A percentile compares a stretch with the other conserved stretches of the same genome.
Conservation (phyloP, 2,888 invertebrate species). For the Andrena marginata region DNA sequence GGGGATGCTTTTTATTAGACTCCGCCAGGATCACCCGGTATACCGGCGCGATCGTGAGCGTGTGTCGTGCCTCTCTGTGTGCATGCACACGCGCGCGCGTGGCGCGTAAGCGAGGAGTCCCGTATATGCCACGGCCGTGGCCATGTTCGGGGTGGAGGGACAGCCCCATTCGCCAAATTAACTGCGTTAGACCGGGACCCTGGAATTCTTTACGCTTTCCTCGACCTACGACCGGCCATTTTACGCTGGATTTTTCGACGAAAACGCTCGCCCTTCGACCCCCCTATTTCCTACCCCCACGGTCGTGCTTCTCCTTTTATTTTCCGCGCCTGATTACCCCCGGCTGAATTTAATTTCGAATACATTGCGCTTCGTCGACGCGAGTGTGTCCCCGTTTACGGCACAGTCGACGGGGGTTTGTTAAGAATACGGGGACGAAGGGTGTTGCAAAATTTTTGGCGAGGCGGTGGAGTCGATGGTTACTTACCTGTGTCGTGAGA, state of each 20-base stretch:
- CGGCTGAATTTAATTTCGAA: conserved; percentile 15
- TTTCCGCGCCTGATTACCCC: conserved; percentile 41
- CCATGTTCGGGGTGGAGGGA: conserved; percentile 80
- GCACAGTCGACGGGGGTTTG: too few species aligned
- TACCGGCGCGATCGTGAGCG: conserved; percentile 30
- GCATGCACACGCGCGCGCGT: conserved; percentile 27
- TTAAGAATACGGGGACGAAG: too few species aligned
- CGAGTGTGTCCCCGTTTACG: too few species aligned
- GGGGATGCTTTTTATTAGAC: conserved; percentile 85
- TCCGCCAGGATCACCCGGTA: conserved; percentile 80
- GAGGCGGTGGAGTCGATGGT: too few species aligned
- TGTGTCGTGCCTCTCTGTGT: background rate
- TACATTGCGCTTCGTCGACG: background rate
- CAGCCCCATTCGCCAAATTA: conserved; percentile 84
- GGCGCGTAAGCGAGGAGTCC: conserved; percentile 41
- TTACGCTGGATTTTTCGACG: conserved; percentile 78
- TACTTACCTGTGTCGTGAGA: too few species aligned
- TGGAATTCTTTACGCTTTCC: conserved; percentile 81
- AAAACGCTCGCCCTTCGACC: conserved; percentile 54
- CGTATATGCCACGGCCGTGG: conserved; percentile 72
- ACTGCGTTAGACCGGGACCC: conserved; percentile 80
- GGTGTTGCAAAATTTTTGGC: too few species aligned
- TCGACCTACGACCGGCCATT: conserved; percentile 80
- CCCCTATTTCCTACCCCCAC: conserved; percentile 22
- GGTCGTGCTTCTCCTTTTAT: conserved; percentile 25